A percentile compares a stretch with the other conserved stretches of the same genome.
These are phyloP conservation scores for Glossophaga mutica DNA, from an alignment of 2,797 vertebrate genomes.

Conservation along the genomic window DNA sequence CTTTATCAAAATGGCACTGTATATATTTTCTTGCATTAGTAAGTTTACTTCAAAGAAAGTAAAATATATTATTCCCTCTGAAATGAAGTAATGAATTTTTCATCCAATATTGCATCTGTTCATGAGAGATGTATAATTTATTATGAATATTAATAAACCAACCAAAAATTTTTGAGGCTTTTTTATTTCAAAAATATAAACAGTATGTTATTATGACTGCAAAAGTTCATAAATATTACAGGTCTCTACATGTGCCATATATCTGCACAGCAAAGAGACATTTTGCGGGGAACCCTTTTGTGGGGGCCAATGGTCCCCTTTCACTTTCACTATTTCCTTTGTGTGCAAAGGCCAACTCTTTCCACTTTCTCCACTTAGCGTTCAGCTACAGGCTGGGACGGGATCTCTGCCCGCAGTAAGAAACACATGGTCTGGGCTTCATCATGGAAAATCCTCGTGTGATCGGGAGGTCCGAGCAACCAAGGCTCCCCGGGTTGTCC, in stretches of 20 bases:
- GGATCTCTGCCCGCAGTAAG: conserved; percentile 10
- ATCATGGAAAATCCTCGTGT: not conserved
- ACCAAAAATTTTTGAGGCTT: not conserved
- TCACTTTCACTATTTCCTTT: not conserved
- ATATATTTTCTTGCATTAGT: conserved; percentile 33
- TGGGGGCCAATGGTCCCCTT: not conserved
- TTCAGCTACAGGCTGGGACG: not conserved
- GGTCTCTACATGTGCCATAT: not conserved
- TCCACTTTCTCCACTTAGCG: not conserved
- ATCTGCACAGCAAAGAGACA: not conserved
- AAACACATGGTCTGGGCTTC: conserved; percentile 42
- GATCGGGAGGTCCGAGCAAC: not conserved
- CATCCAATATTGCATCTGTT: not conserved
- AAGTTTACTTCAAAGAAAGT: conserved; percentile 19
- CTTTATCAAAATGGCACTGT: not conserved
- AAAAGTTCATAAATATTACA: not conserved
- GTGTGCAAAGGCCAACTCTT: not conserved
- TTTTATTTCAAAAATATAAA: not conserved
- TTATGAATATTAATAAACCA: not conserved
- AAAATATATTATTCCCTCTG: not conserved
- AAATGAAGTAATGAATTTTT: not conserved
- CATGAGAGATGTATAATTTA: not conserved
- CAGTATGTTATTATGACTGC: not conserved
- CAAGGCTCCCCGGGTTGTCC: not conserved
- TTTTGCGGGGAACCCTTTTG: not conserved